Evolutionary conservation across 2,888 invertebrate species (phyloP).

Genomic region (Tolmerus cingulatus): DNA sequence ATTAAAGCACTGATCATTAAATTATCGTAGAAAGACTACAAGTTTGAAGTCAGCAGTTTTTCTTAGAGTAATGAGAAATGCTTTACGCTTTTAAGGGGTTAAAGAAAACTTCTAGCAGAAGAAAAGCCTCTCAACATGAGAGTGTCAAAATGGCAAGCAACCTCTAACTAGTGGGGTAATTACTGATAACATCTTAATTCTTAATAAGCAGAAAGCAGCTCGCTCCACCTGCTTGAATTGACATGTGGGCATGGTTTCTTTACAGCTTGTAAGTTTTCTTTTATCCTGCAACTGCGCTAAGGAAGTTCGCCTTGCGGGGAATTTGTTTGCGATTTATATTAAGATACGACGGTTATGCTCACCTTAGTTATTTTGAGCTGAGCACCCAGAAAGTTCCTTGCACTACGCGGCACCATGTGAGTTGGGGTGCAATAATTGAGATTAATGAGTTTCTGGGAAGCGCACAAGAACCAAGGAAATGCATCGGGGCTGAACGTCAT

Average conservation of each 20-base stretch:
- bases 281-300: background rate
- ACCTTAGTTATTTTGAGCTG: background rate
- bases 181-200: conserved; percentile 15
- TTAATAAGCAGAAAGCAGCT: background rate
- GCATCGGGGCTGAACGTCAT: background rate
- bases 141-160: background rate
- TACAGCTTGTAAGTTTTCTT: background rate
- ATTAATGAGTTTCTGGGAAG: conserved; percentile 17
- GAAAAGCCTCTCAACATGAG: background rate
- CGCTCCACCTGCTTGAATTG: background rate
- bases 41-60: background rate
- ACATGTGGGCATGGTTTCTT: conserved; percentile 6
- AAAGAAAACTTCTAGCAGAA: background rate
- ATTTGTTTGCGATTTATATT: conserved; percentile 26
- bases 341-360: conserved; percentile 3
- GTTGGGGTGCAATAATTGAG: conserved; percentile 11
- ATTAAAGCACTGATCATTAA: background rate
- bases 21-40: background rate
- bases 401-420: background rate
- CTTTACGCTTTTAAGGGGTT: background rate
- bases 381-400: background rate
- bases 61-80: background rate
- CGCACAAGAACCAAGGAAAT: background rate
- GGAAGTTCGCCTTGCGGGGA: background rate
- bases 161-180: background rate